Evolutionary conservation across 2,113 vertebrate species (phyloP), one percentile per base, ranked within the genome.

Genomic region (Ceyx margarethae): DNA sequence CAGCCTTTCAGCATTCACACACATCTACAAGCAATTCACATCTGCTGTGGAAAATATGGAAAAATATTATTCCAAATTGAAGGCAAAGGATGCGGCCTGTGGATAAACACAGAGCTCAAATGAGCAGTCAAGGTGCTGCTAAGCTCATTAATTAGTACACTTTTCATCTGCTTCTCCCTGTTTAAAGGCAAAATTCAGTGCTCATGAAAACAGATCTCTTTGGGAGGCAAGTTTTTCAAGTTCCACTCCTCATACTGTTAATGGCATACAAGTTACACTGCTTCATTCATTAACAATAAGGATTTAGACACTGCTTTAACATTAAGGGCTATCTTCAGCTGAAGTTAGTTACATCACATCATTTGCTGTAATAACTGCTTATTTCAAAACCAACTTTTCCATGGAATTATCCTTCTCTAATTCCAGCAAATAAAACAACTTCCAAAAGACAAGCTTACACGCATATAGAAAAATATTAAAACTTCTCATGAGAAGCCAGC

Each of bases 1-100:
- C 51, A 48, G 87, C n/a, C 28, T 81, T 89, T 67, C 72, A 78
- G 90, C 90, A 79, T 81, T 93, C 84, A 95, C 75, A 83, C 74
- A 84, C 64, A 80, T 90, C 73, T 94, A 77, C 65, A 90, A 81
- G 84, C 89, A 81, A 58, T 21, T 61, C 89, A 90, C 91, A 93
- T 75, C 95, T 94, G 89, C 90, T 89, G 58, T 79, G 87, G 91
- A 79, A 97, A 94, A 96, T 84, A 94, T 79, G 91, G 91, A 50
- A 92, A 89, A 92, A 77, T 75, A 84, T 87, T 78, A 75, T 31
- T 89, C 66, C 71, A 85, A 94, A 72, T 92, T 81, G 45, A 73
- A 90, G 66, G 85, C 51, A 62, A 85, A 89, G 58, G 93, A 95
- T 19, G 62, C 43, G 92, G 48, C 87, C 82, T 0, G 6, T 22